Base-by-base conservation (phyloP, 92 coral and sea anemone genomes). In the Parazoanthus darwini region DNA sequence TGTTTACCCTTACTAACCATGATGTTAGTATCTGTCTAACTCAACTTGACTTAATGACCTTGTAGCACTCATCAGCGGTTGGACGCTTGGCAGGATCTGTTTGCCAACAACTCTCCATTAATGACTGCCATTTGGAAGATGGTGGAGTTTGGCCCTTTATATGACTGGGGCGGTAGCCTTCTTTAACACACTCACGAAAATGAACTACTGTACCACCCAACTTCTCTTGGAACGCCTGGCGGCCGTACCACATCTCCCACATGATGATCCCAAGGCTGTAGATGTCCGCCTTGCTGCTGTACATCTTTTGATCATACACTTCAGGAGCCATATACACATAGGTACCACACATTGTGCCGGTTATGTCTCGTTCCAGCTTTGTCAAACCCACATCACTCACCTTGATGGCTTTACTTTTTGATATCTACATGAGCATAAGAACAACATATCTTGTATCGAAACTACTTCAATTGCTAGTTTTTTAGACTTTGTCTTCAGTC, bases 241-340 rank as follows among this genome's bases (percentile, higher is more conserved):
- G 63, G 58, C 91, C 91, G 76, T 89, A 80, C 91, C 42, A 39
- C 42, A 39, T 39, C 42, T 39, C 91, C 91, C 91, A 89, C 84
- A 89, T 20, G 78, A 89, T 59, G 68, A 89, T 15, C 16, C 88
- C 88, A 29, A 89, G 86, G 33, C 88, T 83, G 88, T 89, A 89
- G 58, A 89, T 76, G 74, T 89, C 91, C 14, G 79, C 88, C 13
- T 33, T 38, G 20, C 4, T 70, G 58, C 82, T 81, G 73, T 72
- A 83, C 8, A n/a, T 23, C 25, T 44, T 51, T 35, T 37, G 16
- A 7, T 58, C 88, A 26, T 77, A 75, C 10, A 89, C 82, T 76
- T 89, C 85, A 3, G 91, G 91, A 0, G 91, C 91, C 82, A 83
- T 83, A 43, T 83, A 89, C 76, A 89, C 51, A 50, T 54, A 14